These are phyloP conservation scores for Gymnothorax javanicus DNA, from an alignment of 2,797 vertebrate genomes.

Conservation along the genomic window DNA sequence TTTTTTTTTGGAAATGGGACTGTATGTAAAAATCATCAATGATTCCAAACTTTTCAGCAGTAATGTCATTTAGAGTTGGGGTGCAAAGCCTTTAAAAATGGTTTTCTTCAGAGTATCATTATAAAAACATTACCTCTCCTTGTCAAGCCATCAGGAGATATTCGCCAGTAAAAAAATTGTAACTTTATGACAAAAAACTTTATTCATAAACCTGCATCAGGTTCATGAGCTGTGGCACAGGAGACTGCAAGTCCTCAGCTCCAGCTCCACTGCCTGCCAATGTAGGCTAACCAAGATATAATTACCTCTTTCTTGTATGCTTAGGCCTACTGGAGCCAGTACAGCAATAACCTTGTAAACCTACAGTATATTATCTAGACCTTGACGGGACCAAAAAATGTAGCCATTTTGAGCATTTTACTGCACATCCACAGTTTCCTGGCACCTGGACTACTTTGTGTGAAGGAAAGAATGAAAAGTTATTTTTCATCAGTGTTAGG, in stretches of 20 bases:
- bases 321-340: background rate
- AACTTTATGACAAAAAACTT: too few species aligned
- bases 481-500: constrained; percentile 1
- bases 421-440: background rate
- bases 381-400: background rate
- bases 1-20: too few species aligned
- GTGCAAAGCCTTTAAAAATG: background rate
- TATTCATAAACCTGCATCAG: background rate
- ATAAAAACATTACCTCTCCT: background rate
- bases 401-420: background rate
- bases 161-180: background rate
- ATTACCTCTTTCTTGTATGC: background rate
- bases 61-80: background rate
- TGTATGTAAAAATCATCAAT: too few species aligned
- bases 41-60: too few species aligned
- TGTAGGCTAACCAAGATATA: background rate
- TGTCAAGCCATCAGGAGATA: background rate
- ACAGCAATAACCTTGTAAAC: background rate
- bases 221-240: background rate
- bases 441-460: background rate
- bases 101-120: background rate
- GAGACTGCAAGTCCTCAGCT: background rate
- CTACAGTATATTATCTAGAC: too few species aligned
- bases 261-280: background rate
- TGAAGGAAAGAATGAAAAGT: background rate